A percentile compares a stretch with the other conserved stretches of the same genome.
Conservation (phyloP, 2,797 vertebrate species). For the Tragopan temminckii region DNA sequence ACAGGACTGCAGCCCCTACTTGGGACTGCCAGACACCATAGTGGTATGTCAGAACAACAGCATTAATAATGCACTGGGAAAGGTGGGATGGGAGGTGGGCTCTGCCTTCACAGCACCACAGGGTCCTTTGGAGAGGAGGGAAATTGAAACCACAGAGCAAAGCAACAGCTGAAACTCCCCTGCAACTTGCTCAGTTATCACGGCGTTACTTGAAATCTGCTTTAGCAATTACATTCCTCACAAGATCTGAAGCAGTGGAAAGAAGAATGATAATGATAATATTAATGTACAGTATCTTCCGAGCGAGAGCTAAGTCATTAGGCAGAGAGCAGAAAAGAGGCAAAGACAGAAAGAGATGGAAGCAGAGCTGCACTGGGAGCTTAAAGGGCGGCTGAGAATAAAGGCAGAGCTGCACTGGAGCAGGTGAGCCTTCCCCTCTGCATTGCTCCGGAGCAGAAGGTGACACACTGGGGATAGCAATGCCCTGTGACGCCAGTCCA, state of each 20-base stretch:
- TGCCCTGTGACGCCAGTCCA: accelerated
- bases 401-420: neutral
- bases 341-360: conserved; percentile 65
- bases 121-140: conserved; percentile 34
- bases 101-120: neutral
- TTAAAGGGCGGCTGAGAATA: conserved; percentile 52
- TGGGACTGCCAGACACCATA: conserved; percentile 11
- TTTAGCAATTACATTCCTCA: conserved; percentile 66
- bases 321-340: conserved; percentile 49
- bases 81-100: neutral
- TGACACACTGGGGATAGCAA: accelerated
- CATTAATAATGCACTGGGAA: neutral
- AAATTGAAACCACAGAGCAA: conserved; percentile 51
- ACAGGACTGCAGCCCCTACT: neutral
- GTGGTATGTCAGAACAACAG: neutral
- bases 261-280: conserved; percentile 61
- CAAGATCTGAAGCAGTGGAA: conserved; percentile 65
- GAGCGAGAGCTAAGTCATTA: conserved; percentile 64
- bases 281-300: conserved; percentile 63
- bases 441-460: neutral
- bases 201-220: conserved; percentile 60
- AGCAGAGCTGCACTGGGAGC: conserved; percentile 61
- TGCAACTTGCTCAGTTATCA: conserved; percentile 40
- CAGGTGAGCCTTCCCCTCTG: neutral
- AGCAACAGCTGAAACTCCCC: conserved; percentile 48